These are phyloP conservation scores for Drosophila ogumai DNA, from an alignment of 1,140 invertebrate genomes.

Conservation along the genomic window DNA sequence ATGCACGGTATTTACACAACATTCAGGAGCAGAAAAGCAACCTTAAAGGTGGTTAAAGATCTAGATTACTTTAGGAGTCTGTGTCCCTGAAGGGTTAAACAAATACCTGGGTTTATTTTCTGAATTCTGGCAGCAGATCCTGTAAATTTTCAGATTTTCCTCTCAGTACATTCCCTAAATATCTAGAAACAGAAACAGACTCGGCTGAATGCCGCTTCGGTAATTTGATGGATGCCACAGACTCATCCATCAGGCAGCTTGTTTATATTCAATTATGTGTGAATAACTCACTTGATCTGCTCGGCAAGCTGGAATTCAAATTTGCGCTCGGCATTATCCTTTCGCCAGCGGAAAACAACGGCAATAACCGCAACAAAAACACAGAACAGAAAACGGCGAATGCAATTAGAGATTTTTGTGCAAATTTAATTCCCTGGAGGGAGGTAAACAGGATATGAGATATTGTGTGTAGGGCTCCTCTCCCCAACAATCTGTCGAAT, in stretches of 20 bases:
- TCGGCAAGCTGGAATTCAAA: conserved; percentile 14
- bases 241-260: conserved; percentile 14
- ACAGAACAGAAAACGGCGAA: not conserved
- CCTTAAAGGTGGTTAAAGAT: not conserved
- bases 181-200: not conserved
- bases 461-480: not conserved
- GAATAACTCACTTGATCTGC: conserved; percentile 18
- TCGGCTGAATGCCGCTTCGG: not conserved
- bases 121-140: no score
- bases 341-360: not conserved
- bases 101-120: no score
- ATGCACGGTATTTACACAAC: not conserved
- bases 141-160: not conserved
- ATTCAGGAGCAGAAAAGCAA: not conserved
- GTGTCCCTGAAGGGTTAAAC: no score
- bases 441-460: not conserved
- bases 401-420: conserved; percentile 49
- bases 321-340: conserved; percentile 24
- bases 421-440: conserved; percentile 40
- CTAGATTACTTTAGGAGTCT: not conserved
- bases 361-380: not conserved
- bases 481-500: not conserved
- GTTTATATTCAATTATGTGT: conserved; percentile 35
- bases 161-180: not conserved
- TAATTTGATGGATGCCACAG: conserved; percentile 3